Evolutionary conservation across 2,113 vertebrate species (phyloP), one percentile per base, ranked within the genome.

Genomic region (Ceratotherium simum): DNA sequence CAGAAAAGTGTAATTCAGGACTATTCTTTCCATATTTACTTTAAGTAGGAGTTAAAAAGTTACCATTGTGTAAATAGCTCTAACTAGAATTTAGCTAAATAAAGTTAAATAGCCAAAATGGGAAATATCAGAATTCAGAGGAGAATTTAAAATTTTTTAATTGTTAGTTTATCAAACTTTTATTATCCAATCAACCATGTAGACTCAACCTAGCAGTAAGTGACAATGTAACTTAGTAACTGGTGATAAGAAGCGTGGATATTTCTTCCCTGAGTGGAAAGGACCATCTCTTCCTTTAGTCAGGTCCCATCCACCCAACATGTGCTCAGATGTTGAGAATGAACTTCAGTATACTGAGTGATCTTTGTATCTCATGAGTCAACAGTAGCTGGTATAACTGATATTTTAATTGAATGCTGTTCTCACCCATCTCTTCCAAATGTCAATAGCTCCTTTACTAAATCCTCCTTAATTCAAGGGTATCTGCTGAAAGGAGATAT

Each of bases 81-180:
- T 85, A 78, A 39, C 14, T 79, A 62, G 46, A 94, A 84, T 81
- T 31, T 17, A 87, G 56, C 46, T 90, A 80, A 75, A 90, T 48
- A 83, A 80, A 91, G 69, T 81, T 92, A 88, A 87, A 82, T 48
- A 42, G 69, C 56, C 56, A 92, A 95, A 92, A 82, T n/a, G 62
- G 65, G 51, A 93, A 90, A 69, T 42, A 69, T 42, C 31, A 80
- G 70, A n/a, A 96, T 73, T 90, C 62, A 90, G 85, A 58, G 60
- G 27, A 84, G 11, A 12, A 64, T 69, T 88, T 20, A 69, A 65
- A 70, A 23, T 0, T 6, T 73, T n/a, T 56, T 20, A 80, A 90
- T 90, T 39, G 70, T 80, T 80, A 86, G 51, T 58, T 90, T 95
- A 92, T 65, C 82, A 75, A 62, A 21, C 12, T 62, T 92, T 72